These are phyloP conservation scores for Omphaloscelis lunosa DNA, from an alignment of 2,888 invertebrate species.

Conservation along the genomic window DNA sequence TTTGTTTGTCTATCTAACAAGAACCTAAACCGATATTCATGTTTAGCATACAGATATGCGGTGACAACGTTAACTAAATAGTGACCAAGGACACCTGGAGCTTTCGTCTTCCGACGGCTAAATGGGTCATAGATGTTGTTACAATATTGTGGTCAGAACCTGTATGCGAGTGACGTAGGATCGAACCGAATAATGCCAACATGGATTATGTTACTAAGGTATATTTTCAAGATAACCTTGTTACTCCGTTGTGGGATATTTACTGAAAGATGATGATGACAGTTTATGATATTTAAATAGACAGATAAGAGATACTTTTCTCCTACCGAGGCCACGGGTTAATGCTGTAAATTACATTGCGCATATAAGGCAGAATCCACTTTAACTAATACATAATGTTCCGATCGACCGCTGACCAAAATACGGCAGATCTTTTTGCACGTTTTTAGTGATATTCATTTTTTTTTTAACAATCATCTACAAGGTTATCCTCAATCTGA, in stretches of 20 bases:
- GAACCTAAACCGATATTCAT: conserved; percentile 8
- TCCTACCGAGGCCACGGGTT: not conserved
- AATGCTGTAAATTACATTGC: not conserved
- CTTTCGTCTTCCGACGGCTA: not conserved
- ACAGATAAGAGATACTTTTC: not conserved
- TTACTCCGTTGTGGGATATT: not conserved
- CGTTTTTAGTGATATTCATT: no score
- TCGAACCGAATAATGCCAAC: not conserved
- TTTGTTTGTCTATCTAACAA: conserved; percentile 11
- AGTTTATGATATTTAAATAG: not conserved
- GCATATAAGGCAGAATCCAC: not conserved
- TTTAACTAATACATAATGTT: not conserved
- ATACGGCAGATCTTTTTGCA: no score
- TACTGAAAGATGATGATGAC: not conserved
- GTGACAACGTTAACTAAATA: conserved; percentile 11
- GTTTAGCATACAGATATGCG: conserved; percentile 8
- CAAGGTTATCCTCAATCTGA: no score
- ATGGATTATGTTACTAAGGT: no score
- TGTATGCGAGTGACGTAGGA: not conserved
- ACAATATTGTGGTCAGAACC: conserved; percentile 2
- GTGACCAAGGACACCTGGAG: conserved; percentile 4
- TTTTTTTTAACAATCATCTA: no score
- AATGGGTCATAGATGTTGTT: conserved; percentile 9
- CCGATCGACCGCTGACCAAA: no score
- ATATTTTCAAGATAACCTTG: no score